Conservation (phyloP, 2,888 invertebrate species). For the Frankliniella fusca region DNA sequence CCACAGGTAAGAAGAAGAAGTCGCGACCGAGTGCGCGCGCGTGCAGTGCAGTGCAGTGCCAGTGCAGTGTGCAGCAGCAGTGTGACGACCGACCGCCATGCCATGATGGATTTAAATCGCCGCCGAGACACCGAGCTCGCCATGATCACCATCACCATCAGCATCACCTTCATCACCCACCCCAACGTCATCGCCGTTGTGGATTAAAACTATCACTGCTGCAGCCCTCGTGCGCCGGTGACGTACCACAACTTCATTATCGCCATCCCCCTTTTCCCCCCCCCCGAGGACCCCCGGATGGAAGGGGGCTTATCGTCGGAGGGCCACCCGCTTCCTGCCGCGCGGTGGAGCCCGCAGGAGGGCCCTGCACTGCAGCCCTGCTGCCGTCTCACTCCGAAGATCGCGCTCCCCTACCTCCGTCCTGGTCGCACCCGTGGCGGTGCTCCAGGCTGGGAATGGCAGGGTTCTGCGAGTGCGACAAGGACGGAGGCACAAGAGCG, state of each 20-base stretch:
- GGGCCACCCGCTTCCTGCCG: not conserved
- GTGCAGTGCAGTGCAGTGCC: not conserved
- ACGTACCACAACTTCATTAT: constrained; percentile 1
- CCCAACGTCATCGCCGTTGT: not conserved
- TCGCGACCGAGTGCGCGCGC: not conserved
- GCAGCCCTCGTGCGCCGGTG: not conserved
- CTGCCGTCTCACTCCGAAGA: no score
- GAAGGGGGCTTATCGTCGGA: not conserved
- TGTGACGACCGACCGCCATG: not conserved
- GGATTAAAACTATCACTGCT: constrained; percentile 18
- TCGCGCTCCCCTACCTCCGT: no score
- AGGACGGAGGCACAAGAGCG: no score
- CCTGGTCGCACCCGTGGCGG: no score
- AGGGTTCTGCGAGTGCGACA: no score
- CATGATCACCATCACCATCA: no score
- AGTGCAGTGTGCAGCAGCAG: constrained; percentile 17
- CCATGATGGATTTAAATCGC: constrained; percentile 13
- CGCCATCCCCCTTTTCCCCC: not conserved
- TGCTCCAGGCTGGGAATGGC: no score
- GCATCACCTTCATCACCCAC: not conserved
- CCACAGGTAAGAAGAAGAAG: constrained; percentile 8
- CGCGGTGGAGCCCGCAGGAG: not conserved
- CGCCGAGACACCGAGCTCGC: not conserved
- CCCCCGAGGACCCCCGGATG: no score
- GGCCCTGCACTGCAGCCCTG: not conserved